Percentiles rank a stretch among this genome's conserved stretches.
Conservation (phyloP, 1,140 invertebrate genomes). For the Sminthurinus signatus region DNA sequence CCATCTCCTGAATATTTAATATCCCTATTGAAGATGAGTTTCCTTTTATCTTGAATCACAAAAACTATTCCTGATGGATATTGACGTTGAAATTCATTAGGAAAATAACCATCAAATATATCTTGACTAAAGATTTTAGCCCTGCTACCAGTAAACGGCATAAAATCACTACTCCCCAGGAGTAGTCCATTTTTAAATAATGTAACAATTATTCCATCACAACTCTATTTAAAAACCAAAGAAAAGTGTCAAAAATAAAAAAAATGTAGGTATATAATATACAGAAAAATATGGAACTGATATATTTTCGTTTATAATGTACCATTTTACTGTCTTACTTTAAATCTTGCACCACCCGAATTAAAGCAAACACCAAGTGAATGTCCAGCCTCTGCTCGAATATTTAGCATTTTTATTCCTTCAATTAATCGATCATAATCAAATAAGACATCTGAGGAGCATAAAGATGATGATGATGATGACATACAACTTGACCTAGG, state of each 20-base stretch:
- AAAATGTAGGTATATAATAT: not conserved
- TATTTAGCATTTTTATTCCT: not conserved
- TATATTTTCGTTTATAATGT: too few relatives aligned
- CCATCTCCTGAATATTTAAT: too few relatives aligned
- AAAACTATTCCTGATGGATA: too few relatives aligned
- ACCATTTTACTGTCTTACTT: conserved; percentile 7
- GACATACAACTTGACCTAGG: not conserved
- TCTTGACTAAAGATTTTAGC: conserved; percentile 27
- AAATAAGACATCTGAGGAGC: not conserved
- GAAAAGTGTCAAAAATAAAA: not conserved
- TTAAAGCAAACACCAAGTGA: not conserved
- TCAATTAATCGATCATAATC: not conserved
- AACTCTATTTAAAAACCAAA: not conserved
- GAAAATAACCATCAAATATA: conserved; percentile 33
- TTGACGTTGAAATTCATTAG: conserved; percentile 23
- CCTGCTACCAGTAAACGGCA: conserved; percentile 4
- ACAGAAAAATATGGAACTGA: not conserved
- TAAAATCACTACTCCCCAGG: conserved; percentile 13
- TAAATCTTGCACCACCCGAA: conserved; percentile 28
- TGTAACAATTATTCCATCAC: conserved; percentile 17
- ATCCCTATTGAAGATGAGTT: too few relatives aligned
- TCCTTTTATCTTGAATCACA: too few relatives aligned
- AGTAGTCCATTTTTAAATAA: conserved; percentile 32
- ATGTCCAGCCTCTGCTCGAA: not conserved
- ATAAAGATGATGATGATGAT: not conserved